Conservation (phyloP, 30 jellyfish, hydroid and myxozoan species). For the Catostylus mosaicus region DNA sequence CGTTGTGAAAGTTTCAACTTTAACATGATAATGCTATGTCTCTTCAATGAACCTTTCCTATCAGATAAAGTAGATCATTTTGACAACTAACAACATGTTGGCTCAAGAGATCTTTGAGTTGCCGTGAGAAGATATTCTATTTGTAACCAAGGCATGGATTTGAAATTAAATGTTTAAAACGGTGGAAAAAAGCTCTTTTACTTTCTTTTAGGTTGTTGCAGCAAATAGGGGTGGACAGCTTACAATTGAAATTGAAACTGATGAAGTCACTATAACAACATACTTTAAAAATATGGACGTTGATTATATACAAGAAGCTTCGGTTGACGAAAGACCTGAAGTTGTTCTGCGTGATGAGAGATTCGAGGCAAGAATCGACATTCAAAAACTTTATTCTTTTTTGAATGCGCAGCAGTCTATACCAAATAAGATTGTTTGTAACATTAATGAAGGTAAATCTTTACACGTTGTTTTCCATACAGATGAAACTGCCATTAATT, state of each 20-base stretch:
- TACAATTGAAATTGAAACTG: conserved; percentile 79
- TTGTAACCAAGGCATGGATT: too few relatives aligned
- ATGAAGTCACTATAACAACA: conserved; percentile 88
- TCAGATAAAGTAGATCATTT: too few relatives aligned
- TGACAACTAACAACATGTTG: too few relatives aligned
- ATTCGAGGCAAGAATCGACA: conserved; percentile 86
- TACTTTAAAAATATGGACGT: conserved; percentile 71
- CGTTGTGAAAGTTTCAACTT: too few relatives aligned
- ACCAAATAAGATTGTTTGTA: conserved; percentile 62
- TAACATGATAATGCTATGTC: too few relatives aligned
- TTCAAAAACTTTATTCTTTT: conserved; percentile 75
- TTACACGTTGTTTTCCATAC: conserved; percentile 72
- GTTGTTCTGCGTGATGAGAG: conserved; percentile 39
- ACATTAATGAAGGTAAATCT: conserved; percentile 74
- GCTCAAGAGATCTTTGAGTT: too few relatives aligned
- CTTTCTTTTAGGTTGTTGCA: conserved; percentile 69
- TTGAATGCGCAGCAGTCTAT: conserved; percentile 84
- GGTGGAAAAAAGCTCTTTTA: background rate
- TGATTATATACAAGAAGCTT: conserved; percentile 10
- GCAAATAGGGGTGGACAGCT: conserved; percentile 79
- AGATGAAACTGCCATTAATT: conserved; percentile 66
- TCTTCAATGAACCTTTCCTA: too few relatives aligned
- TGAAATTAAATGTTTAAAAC: too few relatives aligned
- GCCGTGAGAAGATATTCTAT: too few relatives aligned
- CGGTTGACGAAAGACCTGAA: conserved; percentile 56